A percentile compares a stretch with the other conserved stretches of the same genome.
phyloP scores from a whole-genome alignment of 1,140 invertebrate species.

The Drosophila paulistorum region DNA sequence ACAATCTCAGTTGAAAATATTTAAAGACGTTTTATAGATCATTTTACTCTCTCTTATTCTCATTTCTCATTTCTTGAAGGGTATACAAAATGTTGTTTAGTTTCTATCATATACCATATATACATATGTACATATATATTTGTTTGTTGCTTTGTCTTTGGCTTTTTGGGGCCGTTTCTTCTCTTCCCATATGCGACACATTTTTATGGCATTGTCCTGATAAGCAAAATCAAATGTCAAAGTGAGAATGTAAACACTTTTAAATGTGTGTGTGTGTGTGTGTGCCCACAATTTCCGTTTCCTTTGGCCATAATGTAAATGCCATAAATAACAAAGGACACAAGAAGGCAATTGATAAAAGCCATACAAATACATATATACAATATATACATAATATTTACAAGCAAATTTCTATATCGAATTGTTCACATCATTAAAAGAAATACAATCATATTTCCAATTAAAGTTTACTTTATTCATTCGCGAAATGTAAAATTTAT shows the following conservation, averaged over 20 bases:
- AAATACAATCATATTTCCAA: too few relatives aligned
- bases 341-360: slow-evolving; percentile 10
- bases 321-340: slow-evolving; percentile 44
- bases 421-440: background rate
- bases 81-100: background rate
- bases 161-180: background rate
- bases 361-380: background rate
- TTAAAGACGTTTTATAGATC: too few relatives aligned
- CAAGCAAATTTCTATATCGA: background rate
- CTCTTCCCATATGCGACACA: slow-evolving; percentile 46
- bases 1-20: too few relatives aligned
- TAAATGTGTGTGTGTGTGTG: slow-evolving; percentile 38
- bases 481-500: too few relatives aligned
- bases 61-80: background rate
- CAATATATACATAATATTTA: background rate
- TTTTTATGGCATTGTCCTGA: slow-evolving; percentile 63
- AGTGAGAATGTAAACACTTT: slow-evolving; percentile 73
- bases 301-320: slow-evolving; percentile 23
- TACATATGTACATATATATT: background rate
- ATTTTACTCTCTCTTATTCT: too few relatives aligned
- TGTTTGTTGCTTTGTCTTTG: slow-evolving; percentile 6
- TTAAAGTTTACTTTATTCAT: too few relatives aligned
- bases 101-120: background rate
- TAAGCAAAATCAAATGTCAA: slow-evolving; percentile 76
- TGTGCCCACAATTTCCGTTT: slow-evolving; percentile 43